Percentiles rank a stretch among this genome's conserved stretches.
phyloP scores from a whole-genome alignment of 2,113 vertebrate genomes.

The Rhegmatorhina hoffmannsi region DNA sequence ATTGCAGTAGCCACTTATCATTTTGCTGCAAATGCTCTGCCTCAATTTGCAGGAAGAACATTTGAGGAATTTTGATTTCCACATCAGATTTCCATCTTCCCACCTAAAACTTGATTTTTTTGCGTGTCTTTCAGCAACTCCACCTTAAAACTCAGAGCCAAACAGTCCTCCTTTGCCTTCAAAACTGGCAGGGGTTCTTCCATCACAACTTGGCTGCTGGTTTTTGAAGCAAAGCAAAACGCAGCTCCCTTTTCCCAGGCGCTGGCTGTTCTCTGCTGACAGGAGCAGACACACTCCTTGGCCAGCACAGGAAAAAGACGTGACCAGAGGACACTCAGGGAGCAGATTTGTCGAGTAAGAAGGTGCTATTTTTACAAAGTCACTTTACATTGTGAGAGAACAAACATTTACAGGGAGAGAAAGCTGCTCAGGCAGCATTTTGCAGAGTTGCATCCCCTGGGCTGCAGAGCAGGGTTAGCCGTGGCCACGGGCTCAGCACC shows the following conservation, averaged over 20 bases:
- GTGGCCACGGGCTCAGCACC: not conserved
- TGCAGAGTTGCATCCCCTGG: not conserved
- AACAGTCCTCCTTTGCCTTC: not conserved
- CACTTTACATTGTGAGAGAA: not conserved
- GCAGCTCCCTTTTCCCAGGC: not conserved
- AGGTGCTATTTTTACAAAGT: constrained; percentile 47
- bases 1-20: not conserved
- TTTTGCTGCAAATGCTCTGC: not conserved
- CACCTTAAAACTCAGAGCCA: not conserved
- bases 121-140: not conserved
- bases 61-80: not conserved
- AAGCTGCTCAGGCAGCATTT: constrained; percentile 40
- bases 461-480: not conserved
- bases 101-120: not conserved
- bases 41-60: not conserved
- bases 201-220: not conserved
- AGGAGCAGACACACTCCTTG: not conserved
- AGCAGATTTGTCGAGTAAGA: constrained; percentile 34
- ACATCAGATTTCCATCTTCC: not conserved
- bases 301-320: not conserved
- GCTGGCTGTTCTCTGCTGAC: not conserved
- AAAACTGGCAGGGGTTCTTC: not conserved
- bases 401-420: not conserved
- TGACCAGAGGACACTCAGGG: not conserved
- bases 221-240: not conserved